Conservation (phyloP, 2,888 invertebrate genomes). For the Caenorhabditis sp. region DNA sequence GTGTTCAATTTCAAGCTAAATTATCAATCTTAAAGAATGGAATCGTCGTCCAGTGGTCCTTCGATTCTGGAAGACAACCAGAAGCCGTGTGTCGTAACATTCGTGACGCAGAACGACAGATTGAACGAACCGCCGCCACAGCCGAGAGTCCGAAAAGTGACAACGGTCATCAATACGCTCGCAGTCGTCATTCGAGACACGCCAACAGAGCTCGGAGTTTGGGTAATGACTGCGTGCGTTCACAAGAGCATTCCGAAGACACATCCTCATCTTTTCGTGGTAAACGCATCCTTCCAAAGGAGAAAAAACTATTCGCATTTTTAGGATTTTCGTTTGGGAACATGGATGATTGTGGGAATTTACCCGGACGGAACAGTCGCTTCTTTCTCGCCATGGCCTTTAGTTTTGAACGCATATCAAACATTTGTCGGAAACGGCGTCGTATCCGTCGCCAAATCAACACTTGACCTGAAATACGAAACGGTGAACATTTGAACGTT, state of each 20-base stretch:
- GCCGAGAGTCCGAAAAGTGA: constrained; percentile 39
- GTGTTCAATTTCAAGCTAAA: too few relatives aligned
- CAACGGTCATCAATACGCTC: constrained; percentile 28
- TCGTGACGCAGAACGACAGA: constrained; percentile 14
- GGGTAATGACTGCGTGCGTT: constrained; percentile 26
- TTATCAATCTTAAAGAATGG: not conserved
- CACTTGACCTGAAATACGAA: too few relatives aligned
- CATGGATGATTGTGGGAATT: constrained; percentile 27
- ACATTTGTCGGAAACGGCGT: not conserved
- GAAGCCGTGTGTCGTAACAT: constrained; percentile 1
- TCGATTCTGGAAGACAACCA: not conserved
- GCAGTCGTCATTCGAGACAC: constrained; percentile 14
- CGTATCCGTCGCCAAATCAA: not conserved
- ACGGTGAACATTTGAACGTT: too few relatives aligned
- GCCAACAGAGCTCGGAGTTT: constrained; percentile 11
- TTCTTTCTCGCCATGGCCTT: constrained; percentile 24
- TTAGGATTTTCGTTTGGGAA: constrained; percentile 6
- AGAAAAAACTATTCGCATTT: too few relatives aligned
- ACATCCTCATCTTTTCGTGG: constrained; percentile 18
- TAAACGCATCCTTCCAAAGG: too few relatives aligned
- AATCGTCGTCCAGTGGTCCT: constrained; percentile 7
- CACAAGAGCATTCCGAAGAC: constrained; percentile 10
- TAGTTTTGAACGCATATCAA: constrained; percentile 16
- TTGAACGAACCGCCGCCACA: constrained; percentile 39
- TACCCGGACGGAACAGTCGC: constrained; percentile 37